A percentile compares a stretch with the other conserved stretches of the same genome.
These are phyloP conservation scores for Paradoxurus hermaphroditus DNA, from an alignment of 2,113 vertebrate genomes.

Conservation along the genomic window DNA sequence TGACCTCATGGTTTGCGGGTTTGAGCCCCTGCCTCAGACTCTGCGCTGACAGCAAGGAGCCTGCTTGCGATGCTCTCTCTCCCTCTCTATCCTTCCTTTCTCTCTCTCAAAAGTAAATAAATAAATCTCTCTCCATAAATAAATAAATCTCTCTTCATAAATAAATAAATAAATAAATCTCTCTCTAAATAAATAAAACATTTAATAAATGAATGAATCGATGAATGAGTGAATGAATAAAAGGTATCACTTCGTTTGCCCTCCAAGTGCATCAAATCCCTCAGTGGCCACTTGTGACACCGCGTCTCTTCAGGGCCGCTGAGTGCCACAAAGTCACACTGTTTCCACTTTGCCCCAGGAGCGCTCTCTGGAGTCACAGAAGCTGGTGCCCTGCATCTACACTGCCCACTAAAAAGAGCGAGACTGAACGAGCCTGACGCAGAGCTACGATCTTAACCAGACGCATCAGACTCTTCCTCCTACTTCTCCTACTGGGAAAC, in stretches of 20 bases:
- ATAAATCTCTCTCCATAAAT: too few relatives aligned
- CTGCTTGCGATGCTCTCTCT: too few relatives aligned
- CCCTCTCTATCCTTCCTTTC: too few relatives aligned
- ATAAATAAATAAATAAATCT: too few relatives aligned
- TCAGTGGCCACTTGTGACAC: neutral
- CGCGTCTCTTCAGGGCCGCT: neutral
- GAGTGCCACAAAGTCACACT: neutral
- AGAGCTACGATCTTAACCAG: too few relatives aligned
- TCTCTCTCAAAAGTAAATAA: too few relatives aligned
- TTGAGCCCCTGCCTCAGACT: too few relatives aligned
- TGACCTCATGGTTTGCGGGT: too few relatives aligned
- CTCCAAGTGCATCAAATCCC: neutral
- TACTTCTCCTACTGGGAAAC: neutral
- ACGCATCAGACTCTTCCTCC: neutral
- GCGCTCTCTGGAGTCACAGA: neutral
- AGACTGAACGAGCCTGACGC: neutral
- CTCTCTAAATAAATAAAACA: too few relatives aligned
- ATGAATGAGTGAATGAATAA: neutral
- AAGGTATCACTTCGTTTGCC: neutral
- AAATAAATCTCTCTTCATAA: too few relatives aligned
- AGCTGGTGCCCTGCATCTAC: neutral
- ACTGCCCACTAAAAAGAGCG: neutral
- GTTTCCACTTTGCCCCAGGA: neutral
- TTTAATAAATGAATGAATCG: too few relatives aligned
- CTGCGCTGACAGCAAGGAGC: too few relatives aligned